Conservation (phyloP, 2,888 invertebrate species). For the Drosophila falleni region DNA sequence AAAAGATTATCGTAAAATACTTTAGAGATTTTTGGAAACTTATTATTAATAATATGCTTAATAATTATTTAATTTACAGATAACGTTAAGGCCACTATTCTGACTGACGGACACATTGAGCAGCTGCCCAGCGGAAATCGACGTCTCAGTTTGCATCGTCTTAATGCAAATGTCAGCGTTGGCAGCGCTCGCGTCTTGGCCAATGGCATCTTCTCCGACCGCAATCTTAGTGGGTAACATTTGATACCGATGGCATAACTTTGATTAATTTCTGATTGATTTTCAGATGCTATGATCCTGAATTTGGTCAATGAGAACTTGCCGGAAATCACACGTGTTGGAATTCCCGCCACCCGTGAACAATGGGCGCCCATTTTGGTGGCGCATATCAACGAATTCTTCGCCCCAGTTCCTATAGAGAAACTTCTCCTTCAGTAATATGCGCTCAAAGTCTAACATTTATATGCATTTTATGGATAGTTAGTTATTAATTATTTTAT, state of each 20-base stretch:
- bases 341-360: slow-evolving; percentile 86
- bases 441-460: slow-evolving; percentile 21
- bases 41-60: no score
- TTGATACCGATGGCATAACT: fast-evolving
- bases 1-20: no score
- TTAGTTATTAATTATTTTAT: slow-evolving; percentile 63
- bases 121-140: slow-evolving; percentile 67
- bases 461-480: slow-evolving; percentile 52
- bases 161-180: slow-evolving; percentile 81
- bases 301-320: slow-evolving; percentile 87
- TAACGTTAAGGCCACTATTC: slow-evolving; percentile 75
- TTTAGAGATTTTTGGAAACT: no score
- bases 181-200: slow-evolving; percentile 80
- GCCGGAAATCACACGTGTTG: slow-evolving; percentile 86
- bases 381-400: slow-evolving; percentile 83
- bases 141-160: slow-evolving; percentile 77
- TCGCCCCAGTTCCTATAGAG: slow-evolving; percentile 84
- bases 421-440: slow-evolving; percentile 77
- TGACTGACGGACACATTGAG: slow-evolving; percentile 81
- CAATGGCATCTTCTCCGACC: slow-evolving; percentile 84
- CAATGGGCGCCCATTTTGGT: slow-evolving; percentile 85
- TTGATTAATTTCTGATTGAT: neutral
- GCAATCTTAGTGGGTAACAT: slow-evolving; percentile 79
- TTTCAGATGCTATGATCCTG: slow-evolving; percentile 82
- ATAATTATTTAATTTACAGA: slow-evolving; percentile 53